Evolutionary conservation across 2,797 vertebrate genomes (phyloP), one percentile per base, ranked within the genome.

Genomic region (Ctenopoma kingsleyae): DNA sequence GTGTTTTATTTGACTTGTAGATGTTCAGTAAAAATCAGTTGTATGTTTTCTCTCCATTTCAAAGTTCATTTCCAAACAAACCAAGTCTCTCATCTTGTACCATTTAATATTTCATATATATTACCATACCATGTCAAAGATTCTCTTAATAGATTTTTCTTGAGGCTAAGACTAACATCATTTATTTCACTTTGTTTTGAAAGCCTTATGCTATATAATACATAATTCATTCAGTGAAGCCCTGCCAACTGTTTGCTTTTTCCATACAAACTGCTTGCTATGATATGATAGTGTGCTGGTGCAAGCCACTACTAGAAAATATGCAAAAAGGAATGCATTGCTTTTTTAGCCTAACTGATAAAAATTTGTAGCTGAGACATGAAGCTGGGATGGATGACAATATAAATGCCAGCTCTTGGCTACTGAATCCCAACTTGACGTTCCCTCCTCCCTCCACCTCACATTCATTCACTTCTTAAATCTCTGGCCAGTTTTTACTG

Each of bases 331-430:
- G 49, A 80, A 50, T 6, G 4, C 23, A 30, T 74, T 78, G 55
- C 49, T 53, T 71, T 78, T 56, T 78, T 60, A 64, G 25, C 38
- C 41, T 41, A 67, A 60, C 67, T 49, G 78, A 77, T 77, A 71
- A 61, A 41, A 73, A 41, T 0, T 49, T 66, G 74, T 62, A 41
- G 55, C 23, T 51, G 41, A 67, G 36, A 43, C 53, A 75, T 69
- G 66, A 84, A 61, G 61, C 65, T 40, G 80, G 71, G 72, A 70
- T 56, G 65, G 17, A 56, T 73, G 75, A 75, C 79, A 85, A 75
- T 57, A 78, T 76, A 60, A 67, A 81, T 78, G 71, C 71, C 76
- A 78, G 51, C 64, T 77, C 71, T 80, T 75, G 58, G 65, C 77
- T 43, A 43, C 52, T 43, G 25, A 68, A 62, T 76, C 58, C 62